Evolutionary conservation across 2,113 vertebrate genomes (phyloP), one percentile per base, ranked within the genome.

Genomic region (Perccottus glenii): DNA sequence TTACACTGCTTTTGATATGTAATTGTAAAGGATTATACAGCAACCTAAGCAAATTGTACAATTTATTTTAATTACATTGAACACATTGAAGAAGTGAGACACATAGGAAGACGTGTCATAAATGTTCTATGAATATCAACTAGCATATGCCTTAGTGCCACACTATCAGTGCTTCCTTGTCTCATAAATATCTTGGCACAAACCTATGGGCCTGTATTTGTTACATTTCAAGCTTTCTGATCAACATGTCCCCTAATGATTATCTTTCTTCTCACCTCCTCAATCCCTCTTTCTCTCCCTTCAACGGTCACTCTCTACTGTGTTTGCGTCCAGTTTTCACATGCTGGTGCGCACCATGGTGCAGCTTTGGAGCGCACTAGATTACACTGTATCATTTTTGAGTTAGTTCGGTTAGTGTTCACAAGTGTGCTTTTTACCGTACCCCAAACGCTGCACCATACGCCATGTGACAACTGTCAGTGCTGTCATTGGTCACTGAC

Each of bases 101-200:
- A 27, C 19, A n/a, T n/a, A 27, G 19, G 19, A 27, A 27, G 19
- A 27, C 19, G 19, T 79, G 80, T 81, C 80, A 80, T 62, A 68
- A 68, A 75, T 67, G 67, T 70, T 47, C 59, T 64, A 68, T 81
- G 86, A 88, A 88, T 89, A 85, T 78, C 70, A 88, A 85, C 75
- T 7, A 27, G 19, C 19, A 27, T 27, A 27, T 80, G 82, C 71
- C 77, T 77, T n/a, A 10, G 57, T 50, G 52, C 75, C 70, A 72
- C 78, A 61, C 66, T 60, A 55, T 71, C 70, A 72, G 60, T 11
- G 19, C 67, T 74, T 70, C 65, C 55, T 57, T 27, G 19, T 81
- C 79, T 82, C 79, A 80, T 75, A 82, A 81, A 87, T 57, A 83
- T 80, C 68, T 75, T 85, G 84, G 85, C 73, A 77, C 58, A 57